These are phyloP conservation scores for Sylvia borin DNA, from an alignment of 2,797 vertebrate genomes.

Conservation along the genomic window DNA sequence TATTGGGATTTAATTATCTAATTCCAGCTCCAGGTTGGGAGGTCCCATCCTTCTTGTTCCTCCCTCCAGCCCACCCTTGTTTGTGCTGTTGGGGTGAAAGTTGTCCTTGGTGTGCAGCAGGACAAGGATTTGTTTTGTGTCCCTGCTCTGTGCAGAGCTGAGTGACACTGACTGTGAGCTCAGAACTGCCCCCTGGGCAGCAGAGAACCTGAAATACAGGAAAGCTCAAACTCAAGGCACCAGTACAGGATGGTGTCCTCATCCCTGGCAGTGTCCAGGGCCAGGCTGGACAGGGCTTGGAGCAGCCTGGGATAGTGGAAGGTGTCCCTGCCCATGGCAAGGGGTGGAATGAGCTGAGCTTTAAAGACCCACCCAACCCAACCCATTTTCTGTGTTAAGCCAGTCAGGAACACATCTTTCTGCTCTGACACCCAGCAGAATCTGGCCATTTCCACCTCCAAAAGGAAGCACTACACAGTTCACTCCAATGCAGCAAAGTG, in stretches of 20 bases:
- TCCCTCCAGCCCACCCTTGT: neutral
- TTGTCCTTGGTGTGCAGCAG: no score
- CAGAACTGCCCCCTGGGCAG: no score
- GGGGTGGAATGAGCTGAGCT: neutral
- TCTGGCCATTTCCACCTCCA: neutral
- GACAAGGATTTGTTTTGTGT: no score
- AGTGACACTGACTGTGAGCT: no score
- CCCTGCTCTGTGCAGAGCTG: no score
- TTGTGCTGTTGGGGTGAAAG: neutral
- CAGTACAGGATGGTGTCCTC: neutral
- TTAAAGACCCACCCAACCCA: neutral
- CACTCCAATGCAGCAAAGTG: neutral
- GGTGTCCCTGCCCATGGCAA: neutral
- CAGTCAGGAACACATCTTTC: neutral
- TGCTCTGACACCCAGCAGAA: neutral
- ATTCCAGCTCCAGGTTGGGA: neutral
- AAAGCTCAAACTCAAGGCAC: neutral
- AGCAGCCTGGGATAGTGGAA: accelerated
- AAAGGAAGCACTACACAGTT: neutral
- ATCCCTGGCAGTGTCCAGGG: neutral
- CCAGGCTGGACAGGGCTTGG: accelerated
- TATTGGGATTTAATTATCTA: neutral
- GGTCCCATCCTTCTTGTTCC: neutral
- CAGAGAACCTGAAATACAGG: no score
- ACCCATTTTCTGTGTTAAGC: neutral